Base-by-base conservation (phyloP, 2,797 vertebrate species). In the Pygocentrus nattereri region DNA sequence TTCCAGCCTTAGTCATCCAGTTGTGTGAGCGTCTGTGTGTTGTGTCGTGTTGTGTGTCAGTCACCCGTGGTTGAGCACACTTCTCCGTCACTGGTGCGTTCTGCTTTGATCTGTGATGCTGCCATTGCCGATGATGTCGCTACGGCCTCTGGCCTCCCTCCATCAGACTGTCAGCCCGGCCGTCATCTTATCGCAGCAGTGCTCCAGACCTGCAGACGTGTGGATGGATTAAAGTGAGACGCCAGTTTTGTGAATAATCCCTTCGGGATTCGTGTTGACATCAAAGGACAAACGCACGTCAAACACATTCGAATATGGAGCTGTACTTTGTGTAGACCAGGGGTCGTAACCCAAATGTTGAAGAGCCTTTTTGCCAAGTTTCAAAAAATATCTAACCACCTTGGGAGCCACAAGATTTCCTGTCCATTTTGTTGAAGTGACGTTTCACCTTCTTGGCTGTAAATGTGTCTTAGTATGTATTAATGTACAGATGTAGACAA, bases 1-100 rank as follows among this genome's bases (percentile, higher is more conserved):
- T 73, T 73, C 56, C 56, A 59, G 74, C 69, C 74, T 71, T 82
- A 81, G 81, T 78, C 83, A 85, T 83, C 58, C 79, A 82, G 79
- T 74, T 77, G 84, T 85, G 81, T 21, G 41, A 67, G 58, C 54
- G 41, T 59, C 31, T 31, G 62, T 65, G 69, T 49, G 73, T 44
- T 76, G 54, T 74, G 69, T 54, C 76, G 54, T 74, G 69, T 54
- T 15, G 50, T 18, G 65, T 16, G 67, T 78, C 74, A 65, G 73
- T 68, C 23, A 52, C 59, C 52, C n/a, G 27, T 44, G 15, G 23
- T n/a, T 13, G 50, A 50, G 71, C 31, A n/a, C 44, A 30, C 58
- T 4, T 23, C 64, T 62, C 4, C 23, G 50, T 58, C 2, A 27
- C 50, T 50, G 82, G 15, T 56, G 23, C 3, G 41, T 34, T 38